Percentiles rank a stretch among this genome's conserved stretches.
Conservation (phyloP, 2,888 invertebrate species). For the Mycogona germanica region DNA sequence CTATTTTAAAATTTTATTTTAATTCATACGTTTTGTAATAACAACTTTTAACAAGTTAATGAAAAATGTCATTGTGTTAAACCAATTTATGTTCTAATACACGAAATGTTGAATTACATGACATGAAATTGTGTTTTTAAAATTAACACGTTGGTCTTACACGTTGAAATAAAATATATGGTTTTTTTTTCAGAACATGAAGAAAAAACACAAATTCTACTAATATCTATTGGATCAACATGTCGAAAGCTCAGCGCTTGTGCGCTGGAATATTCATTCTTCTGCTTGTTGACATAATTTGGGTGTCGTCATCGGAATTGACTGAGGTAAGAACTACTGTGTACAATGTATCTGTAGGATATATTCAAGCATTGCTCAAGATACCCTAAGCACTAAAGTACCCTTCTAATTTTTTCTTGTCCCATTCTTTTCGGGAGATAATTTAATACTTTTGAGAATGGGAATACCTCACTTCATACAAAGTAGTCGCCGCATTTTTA, state of each 20-base stretch:
- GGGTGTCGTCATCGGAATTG: conserved; percentile 91
- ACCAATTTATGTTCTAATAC: too few species aligned
- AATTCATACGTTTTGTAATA: too few species aligned
- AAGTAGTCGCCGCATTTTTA: background rate
- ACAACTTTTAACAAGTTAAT: too few species aligned
- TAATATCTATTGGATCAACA: background rate
- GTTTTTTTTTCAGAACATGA: conserved; percentile 7
- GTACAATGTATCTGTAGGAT: background rate
- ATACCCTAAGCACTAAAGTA: too few species aligned
- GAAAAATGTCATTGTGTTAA: too few species aligned
- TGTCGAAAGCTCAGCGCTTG: conserved; percentile 36
- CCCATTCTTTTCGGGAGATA: too few species aligned
- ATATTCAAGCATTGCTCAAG: too few species aligned
- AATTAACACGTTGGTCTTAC: background rate
- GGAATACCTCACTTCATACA: background rate
- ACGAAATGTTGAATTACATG: too few species aligned
- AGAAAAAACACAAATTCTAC: conserved; percentile 5
- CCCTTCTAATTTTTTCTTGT: too few species aligned
- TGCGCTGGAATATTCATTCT: conserved; percentile 74
- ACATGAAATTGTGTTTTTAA: background rate
- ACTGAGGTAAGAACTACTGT: conserved; percentile 72
- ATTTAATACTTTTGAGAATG: background rate
- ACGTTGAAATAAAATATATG: background rate
- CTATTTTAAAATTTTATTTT: too few species aligned
- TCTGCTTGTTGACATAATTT: conserved; percentile 81